These are phyloP conservation scores for Sciaenops ocellatus DNA, from an alignment of 2,797 vertebrate species.

Conservation along the genomic window DNA sequence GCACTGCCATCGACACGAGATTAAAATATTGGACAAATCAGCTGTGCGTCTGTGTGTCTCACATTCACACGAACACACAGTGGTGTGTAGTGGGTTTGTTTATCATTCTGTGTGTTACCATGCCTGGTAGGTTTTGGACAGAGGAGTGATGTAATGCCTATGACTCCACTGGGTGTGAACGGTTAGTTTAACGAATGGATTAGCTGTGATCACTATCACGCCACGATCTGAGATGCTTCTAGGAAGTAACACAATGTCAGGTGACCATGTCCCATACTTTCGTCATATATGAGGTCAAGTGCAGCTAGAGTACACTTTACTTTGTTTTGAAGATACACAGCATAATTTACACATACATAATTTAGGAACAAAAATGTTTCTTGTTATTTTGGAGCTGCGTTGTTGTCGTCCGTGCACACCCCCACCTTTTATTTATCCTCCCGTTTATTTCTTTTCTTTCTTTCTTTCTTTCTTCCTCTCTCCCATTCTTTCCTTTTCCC, in stretches of 20 bases:
- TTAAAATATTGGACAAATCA: conserved; percentile 45
- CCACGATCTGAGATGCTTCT: conserved; percentile 9
- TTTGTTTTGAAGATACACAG: conserved; percentile 19
- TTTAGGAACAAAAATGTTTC: neutral
- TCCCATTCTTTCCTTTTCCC: conserved; percentile 57
- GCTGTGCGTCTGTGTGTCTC: conserved; percentile 1
- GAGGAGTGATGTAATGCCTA: conserved; percentile 68
- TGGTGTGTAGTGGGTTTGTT: conserved; percentile 40
- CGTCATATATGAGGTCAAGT: neutral
- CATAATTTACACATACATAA: neutral
- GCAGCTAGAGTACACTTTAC: neutral
- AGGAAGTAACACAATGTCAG: neutral
- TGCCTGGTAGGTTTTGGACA: conserved; percentile 60
- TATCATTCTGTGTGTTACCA: conserved; percentile 36
- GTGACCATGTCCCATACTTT: neutral
- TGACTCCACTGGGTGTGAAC: conserved; percentile 67
- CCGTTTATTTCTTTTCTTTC: conserved; percentile 13
- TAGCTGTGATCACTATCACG: conserved; percentile 18
- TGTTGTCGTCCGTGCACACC: conserved; percentile 22
- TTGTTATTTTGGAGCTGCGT: conserved; percentile 7
- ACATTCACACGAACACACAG: conserved; percentile 25
- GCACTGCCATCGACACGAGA: conserved; percentile 32
- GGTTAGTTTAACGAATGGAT: conserved; percentile 44
- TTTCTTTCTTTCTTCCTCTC: conserved; percentile 42
- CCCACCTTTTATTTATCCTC: conserved; percentile 31